Evolutionary conservation across 2,888 invertebrate genomes (phyloP).

Genomic region (Scaptomyza caliginosa): DNA sequence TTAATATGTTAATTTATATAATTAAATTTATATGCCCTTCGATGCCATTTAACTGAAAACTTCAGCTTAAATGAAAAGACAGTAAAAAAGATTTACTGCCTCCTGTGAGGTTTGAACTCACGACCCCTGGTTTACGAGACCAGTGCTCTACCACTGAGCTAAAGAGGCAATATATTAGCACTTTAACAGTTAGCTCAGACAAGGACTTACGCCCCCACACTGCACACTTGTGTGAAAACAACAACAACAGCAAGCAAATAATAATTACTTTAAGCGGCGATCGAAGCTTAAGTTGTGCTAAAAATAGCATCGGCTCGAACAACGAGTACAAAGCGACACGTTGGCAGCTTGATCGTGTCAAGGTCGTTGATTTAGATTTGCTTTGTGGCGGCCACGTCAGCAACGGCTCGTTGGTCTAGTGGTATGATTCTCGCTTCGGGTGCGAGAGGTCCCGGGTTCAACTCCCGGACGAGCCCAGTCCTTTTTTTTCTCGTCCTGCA

Average conservation of each 20-base stretch:
- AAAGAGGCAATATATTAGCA: conserved; percentile 87
- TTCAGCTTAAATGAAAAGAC: not conserved
- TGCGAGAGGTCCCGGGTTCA: conserved; percentile 84
- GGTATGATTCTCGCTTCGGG: conserved; percentile 84
- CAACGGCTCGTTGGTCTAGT: conserved; percentile 82
- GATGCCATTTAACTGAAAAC: no score
- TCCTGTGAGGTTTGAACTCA: conserved; percentile 95
- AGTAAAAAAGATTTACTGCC: conserved; percentile 84
- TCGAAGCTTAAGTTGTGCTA: conserved; percentile 23
- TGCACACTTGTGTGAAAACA: no score
- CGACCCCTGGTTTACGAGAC: conserved; percentile 96
- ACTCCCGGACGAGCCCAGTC: conserved; percentile 83
- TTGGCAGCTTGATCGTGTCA: conserved; percentile 25
- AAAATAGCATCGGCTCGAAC: conserved; percentile 25
- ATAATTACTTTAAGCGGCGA: conserved; percentile 1
- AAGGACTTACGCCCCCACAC: conserved; percentile 11
- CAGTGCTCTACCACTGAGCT: conserved; percentile 96
- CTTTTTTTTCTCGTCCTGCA: rapidly evolving
- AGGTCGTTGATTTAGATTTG: conserved; percentile 3
- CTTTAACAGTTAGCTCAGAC: not conserved
- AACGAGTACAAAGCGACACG: not conserved
- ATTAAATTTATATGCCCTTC: not conserved
- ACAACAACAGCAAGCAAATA: no score
- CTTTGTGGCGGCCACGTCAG: not conserved
- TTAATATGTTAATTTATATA: not conserved